Conservation (phyloP, 1,140 invertebrate genomes). For the Heterodera carotae region DNA sequence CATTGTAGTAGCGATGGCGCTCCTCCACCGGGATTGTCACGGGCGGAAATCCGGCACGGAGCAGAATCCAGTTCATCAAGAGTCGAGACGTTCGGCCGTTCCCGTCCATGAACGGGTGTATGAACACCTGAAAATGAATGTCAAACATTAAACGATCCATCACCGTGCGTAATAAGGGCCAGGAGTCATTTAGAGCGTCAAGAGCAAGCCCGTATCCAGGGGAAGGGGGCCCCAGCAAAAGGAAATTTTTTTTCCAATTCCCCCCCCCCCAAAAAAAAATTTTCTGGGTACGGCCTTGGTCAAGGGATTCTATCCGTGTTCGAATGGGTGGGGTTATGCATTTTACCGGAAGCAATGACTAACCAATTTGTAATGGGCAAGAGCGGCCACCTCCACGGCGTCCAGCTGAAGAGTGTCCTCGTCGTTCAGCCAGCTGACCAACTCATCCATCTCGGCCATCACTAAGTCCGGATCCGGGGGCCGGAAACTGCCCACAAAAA, state of each 20-base stretch:
- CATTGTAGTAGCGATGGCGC: constrained; percentile 76
- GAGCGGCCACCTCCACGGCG: constrained; percentile 85
- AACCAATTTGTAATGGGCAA: constrained; percentile 93
- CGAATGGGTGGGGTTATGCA: no score
- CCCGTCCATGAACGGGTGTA: constrained; percentile 68
- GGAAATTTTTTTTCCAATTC: no score
- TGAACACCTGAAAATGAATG: constrained; percentile 40
- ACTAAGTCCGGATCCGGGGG: constrained; percentile 74
- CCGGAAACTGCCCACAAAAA: constrained; percentile 56
- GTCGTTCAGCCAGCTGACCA: constrained; percentile 83
- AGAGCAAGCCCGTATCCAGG: no score
- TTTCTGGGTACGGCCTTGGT: no score
- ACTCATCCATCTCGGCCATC: constrained; percentile 81
- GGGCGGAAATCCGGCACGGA: constrained; percentile 94
- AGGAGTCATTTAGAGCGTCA: no score
- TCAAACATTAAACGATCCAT: background rate
- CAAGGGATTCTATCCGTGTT: no score
- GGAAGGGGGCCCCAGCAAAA: no score
- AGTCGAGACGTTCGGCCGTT: constrained; percentile 91
- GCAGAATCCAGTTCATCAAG: constrained; percentile 94
- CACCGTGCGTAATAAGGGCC: no score
- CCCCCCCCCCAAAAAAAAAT: no score
- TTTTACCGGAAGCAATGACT: no score
- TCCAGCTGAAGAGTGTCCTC: constrained; percentile 80
- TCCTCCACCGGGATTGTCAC: constrained; percentile 91